Evolutionary conservation across 92 coral and sea anemone genomes (phyloP).

Genomic region (Actinostola sp.): DNA sequence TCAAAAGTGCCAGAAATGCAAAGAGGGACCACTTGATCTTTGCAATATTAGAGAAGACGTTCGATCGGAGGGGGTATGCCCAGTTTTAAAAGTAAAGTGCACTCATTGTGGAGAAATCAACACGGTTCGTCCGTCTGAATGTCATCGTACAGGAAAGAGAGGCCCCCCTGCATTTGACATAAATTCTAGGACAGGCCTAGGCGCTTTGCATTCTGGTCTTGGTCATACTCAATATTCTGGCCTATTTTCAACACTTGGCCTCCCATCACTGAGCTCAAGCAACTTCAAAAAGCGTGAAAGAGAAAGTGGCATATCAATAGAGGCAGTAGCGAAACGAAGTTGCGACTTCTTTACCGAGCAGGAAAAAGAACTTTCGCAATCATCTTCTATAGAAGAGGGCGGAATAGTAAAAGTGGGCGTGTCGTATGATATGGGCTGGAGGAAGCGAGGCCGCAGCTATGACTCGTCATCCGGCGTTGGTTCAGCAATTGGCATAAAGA

Average conservation of each 20-base stretch:
- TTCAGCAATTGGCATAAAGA: conserved; percentile 27
- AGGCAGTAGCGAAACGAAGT: conserved; percentile 20
- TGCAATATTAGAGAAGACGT: too few relatives aligned
- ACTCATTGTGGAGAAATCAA: conserved; percentile 8
- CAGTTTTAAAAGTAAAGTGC: too few relatives aligned
- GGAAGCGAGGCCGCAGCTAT: conserved; percentile 23
- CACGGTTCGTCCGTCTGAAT: neutral
- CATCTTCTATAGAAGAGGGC: neutral
- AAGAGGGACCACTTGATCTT: too few relatives aligned
- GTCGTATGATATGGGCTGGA: conserved; percentile 41
- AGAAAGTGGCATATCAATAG: conserved; percentile 20
- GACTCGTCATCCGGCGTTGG: conserved; percentile 42
- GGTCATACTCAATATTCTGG: conserved; percentile 27
- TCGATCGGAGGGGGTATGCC: too few relatives aligned
- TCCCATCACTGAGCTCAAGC: conserved; percentile 16
- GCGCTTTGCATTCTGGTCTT: conserved; percentile 28
- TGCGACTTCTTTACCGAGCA: conserved; percentile 8
- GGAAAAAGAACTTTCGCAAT: conserved; percentile 14
- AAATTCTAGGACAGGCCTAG: conserved; percentile 35
- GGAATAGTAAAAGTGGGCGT: conserved; percentile 20
- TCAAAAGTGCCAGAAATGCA: too few relatives aligned
- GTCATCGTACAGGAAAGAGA: conserved; percentile 26
- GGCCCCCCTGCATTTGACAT: conserved; percentile 17
- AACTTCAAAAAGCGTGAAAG: conserved; percentile 40
- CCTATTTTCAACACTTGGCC: conserved; percentile 10